A percentile compares a stretch with the other conserved stretches of the same genome.
Conservation (phyloP, 2,113 vertebrate species). For the Piprites chloris region DNA sequence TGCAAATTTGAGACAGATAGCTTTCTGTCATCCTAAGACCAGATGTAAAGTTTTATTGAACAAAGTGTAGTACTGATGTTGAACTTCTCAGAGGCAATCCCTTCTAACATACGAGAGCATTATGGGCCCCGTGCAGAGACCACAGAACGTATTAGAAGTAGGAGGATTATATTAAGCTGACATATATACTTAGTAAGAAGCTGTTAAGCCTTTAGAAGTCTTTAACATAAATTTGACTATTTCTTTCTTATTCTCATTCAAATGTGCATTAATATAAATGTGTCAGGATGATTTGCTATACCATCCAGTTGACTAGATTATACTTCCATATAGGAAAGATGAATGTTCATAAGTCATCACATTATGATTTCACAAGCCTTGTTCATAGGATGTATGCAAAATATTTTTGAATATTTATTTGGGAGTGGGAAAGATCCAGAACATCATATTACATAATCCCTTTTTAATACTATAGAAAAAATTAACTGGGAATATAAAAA, state of each 20-base stretch:
- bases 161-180: slow-evolving; percentile 70
- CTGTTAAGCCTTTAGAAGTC: slow-evolving; percentile 62
- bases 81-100: slow-evolving; percentile 63
- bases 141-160: slow-evolving; percentile 30
- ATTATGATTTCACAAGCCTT: slow-evolving; percentile 53
- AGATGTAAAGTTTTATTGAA: slow-evolving; percentile 62
- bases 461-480: slow-evolving; percentile 1
- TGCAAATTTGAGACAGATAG: slow-evolving; percentile 64
- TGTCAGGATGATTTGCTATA: slow-evolving; percentile 57
- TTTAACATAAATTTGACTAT: slow-evolving; percentile 71
- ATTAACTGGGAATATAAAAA: not conserved
- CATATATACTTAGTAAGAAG: slow-evolving; percentile 66
- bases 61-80: slow-evolving; percentile 24
- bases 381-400: slow-evolving; percentile 52
- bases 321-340: slow-evolving; percentile 19
- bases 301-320: slow-evolving; percentile 46
- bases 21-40: slow-evolving; percentile 58
- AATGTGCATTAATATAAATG: slow-evolving; percentile 57
- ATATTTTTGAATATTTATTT: slow-evolving; percentile 63
- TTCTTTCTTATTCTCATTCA: slow-evolving; percentile 63
- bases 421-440: slow-evolving; percentile 12
- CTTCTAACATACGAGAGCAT: slow-evolving; percentile 39
- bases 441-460: slow-evolving; percentile 21
- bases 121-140: slow-evolving; percentile 56
- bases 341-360: slow-evolving; percentile 42